Percentiles rank a stretch among this genome's conserved stretches.
Conservation (phyloP, 2,797 vertebrate genomes). For the Meriones psammophilus region DNA sequence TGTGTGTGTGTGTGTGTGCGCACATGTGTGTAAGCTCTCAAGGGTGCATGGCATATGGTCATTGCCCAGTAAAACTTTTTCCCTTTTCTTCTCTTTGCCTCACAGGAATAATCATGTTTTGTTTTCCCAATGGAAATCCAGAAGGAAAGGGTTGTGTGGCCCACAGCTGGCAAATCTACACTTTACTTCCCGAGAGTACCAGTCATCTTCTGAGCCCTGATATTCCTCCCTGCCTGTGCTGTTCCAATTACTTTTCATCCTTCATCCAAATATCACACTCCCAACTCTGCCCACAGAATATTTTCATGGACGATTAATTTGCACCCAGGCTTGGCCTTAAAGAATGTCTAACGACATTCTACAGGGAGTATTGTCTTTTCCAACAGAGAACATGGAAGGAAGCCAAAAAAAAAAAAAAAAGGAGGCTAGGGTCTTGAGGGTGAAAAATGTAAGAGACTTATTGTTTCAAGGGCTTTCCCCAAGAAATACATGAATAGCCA, state of each 20-base stretch:
- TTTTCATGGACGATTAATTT: conserved; percentile 17
- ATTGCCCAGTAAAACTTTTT: neutral
- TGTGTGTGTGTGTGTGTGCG: neutral
- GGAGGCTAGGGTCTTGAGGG: neutral
- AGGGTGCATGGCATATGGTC: neutral
- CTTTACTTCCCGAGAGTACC: neutral
- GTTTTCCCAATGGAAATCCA: neutral
- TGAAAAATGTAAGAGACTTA: conserved; percentile 59
- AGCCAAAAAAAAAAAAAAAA: neutral
- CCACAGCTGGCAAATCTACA: neutral
- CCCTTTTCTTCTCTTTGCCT: conserved; percentile 2
- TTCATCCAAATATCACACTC: conserved; percentile 12
- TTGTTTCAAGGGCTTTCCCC: conserved; percentile 67
- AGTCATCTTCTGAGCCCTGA: neutral
- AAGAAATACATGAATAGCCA: conserved; percentile 59
- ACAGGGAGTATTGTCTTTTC: conserved; percentile 7
- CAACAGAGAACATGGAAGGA: conserved; percentile 52
- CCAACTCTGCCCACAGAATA: neutral
- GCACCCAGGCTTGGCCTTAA: neutral
- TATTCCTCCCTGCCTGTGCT: neutral
- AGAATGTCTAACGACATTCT: neutral
- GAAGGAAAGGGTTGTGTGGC: conserved; percentile 60
- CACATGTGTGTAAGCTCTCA: neutral
- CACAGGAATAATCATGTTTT: neutral
- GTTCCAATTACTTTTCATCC: neutral